Conservation (phyloP, 2,113 vertebrate genomes). For the Loxodonta africana region DNA sequence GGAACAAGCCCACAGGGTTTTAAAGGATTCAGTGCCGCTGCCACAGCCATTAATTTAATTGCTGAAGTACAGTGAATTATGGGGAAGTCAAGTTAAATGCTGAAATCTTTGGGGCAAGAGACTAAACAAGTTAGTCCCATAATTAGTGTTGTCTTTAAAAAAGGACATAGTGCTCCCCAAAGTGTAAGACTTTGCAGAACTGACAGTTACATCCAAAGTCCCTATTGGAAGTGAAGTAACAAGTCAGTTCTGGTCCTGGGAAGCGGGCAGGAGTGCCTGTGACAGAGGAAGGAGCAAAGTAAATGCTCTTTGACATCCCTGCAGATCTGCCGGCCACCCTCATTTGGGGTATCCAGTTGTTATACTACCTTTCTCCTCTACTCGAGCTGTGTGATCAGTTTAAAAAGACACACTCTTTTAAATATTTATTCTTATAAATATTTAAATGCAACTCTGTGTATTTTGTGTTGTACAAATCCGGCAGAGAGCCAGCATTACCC, state of each 20-base stretch:
- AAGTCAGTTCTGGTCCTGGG: neutral
- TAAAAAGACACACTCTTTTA: neutral
- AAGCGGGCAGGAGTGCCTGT: neutral
- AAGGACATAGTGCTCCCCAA: slow-evolving; percentile 58
- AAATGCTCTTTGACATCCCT: neutral
- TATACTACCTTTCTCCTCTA: neutral
- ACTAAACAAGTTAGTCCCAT: slow-evolving; percentile 82
- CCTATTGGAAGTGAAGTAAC: neutral
- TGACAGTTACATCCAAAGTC: slow-evolving; percentile 66
- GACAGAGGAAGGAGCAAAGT: neutral
- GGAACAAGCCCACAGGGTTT: slow-evolving; percentile 87
- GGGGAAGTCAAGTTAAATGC: slow-evolving; percentile 83
- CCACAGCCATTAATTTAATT: slow-evolving; percentile 89
- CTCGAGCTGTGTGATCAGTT: neutral
- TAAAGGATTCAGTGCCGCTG: slow-evolving; percentile 86
- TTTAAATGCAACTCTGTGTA: slow-evolving; percentile 51
- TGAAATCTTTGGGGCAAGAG: slow-evolving; percentile 85
- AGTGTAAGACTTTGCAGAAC: slow-evolving; percentile 65
- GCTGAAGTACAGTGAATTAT: slow-evolving; percentile 85
- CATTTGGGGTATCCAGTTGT: neutral
- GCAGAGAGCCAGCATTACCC: slow-evolving; percentile 33
- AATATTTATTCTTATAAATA: slow-evolving; percentile 60
- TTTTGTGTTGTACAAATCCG: slow-evolving; percentile 59
- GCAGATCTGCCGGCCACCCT: neutral
- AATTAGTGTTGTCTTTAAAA: slow-evolving; percentile 85